phyloP scores from a whole-genome alignment of 2,888 invertebrate genomes.

The Drosophila lacicola region DNA sequence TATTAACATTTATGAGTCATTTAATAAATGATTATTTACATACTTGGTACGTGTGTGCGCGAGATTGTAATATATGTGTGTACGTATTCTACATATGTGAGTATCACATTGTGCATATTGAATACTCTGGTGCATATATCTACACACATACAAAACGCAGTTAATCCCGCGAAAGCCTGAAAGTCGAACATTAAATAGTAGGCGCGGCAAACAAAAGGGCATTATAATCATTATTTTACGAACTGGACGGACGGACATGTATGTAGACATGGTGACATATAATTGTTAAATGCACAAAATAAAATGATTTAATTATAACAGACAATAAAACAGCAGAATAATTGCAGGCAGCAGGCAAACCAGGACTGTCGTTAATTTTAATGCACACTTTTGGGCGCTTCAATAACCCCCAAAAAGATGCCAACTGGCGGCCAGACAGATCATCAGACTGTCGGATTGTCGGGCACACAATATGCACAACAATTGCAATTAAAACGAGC shows the following conservation, averaged over 20 bases:
- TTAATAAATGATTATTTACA: conserved; percentile 72
- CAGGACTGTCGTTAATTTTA: conserved; percentile 51
- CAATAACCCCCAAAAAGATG: conserved; percentile 51
- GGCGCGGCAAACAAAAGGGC: conserved; percentile 39
- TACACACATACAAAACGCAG: conserved; percentile 52
- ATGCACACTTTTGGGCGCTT: conserved; percentile 48
- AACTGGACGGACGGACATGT: conserved; percentile 15
- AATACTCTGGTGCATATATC: conserved; percentile 8
- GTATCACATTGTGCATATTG: conserved; percentile 2
- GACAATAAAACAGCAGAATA: conserved; percentile 74
- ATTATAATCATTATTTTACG: conserved; percentile 50
- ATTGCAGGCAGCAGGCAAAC: conserved; percentile 63
- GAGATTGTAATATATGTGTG: background rate
- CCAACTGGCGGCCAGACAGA: conserved; percentile 27
- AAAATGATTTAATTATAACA: conserved; percentile 81
- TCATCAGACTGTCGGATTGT: conserved; percentile 19
- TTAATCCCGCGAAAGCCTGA: conserved; percentile 68
- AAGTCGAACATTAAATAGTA: conserved; percentile 55
- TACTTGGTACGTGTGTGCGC: conserved; percentile 20
- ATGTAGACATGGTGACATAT: conserved; percentile 51
- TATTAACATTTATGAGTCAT: conserved; percentile 77
- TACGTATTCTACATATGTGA: conserved; percentile 2
- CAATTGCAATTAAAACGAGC: conserved; percentile 75
- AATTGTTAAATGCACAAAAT: conserved; percentile 75
- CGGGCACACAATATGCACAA: conserved; percentile 38